phyloP scores from a whole-genome alignment of 2,888 invertebrate genomes.

The Melinopterus prodromus region DNA sequence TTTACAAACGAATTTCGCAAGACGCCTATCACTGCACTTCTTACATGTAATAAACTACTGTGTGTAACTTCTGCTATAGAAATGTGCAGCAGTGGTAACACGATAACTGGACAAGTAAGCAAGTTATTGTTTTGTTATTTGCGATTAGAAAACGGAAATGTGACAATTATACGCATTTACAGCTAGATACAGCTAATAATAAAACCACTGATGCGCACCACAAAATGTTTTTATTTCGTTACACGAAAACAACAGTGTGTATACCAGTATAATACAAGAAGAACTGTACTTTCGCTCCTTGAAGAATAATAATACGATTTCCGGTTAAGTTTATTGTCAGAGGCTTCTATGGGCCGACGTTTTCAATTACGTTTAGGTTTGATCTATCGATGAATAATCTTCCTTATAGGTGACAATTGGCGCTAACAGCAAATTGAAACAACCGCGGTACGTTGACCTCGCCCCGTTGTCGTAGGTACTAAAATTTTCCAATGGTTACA shows the following conservation, averaged over 20 bases:
- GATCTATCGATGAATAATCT: not conserved
- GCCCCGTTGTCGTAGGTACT: not conserved
- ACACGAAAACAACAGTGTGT: not conserved
- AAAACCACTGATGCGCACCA: not conserved
- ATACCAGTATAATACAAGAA: not conserved
- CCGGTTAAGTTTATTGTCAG: not conserved
- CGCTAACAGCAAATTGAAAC: not conserved
- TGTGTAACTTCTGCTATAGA: not conserved
- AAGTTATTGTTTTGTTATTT: not conserved
- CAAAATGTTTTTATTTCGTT: not conserved
- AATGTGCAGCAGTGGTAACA: not conserved
- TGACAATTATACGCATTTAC: too few species aligned
- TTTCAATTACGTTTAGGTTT: not conserved
- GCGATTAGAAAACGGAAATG: not conserved
- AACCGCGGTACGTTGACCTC: not conserved
- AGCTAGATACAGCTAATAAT: not conserved
- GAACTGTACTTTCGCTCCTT: not conserved
- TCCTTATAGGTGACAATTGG: conserved; percentile 4
- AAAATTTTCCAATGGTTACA: not conserved
- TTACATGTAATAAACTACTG: not conserved
- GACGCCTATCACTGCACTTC: not conserved
- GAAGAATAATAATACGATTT: not conserved
- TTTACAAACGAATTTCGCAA: not conserved
- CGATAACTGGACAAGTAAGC: not conserved
- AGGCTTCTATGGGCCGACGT: not conserved